Conservation (phyloP, 1,140 invertebrate species). For the Pogonomyrmex californicus region DNA sequence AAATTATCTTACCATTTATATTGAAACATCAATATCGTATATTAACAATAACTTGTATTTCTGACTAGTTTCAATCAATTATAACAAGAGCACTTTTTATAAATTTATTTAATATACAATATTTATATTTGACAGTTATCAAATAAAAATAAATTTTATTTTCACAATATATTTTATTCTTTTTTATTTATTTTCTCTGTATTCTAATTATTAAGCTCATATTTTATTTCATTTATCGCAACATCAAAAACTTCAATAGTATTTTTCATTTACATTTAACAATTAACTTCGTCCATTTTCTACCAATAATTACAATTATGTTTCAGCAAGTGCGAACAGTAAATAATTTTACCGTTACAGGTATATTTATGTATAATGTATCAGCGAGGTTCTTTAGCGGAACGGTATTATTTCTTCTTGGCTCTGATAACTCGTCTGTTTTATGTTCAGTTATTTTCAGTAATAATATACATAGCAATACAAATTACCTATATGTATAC, state of each 20-base stretch:
- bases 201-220: constrained; percentile 14
- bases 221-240: not conserved
- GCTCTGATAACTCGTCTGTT: constrained; percentile 1
- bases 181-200: not conserved
- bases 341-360: not conserved
- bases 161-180: not conserved
- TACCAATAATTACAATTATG: not conserved
- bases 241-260: not conserved
- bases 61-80: constrained; percentile 8
- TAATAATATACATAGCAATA: not conserved
- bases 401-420: constrained; percentile 12
- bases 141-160: constrained; percentile 7
- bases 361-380: not conserved
- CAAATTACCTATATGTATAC: not conserved
- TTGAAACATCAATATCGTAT: not conserved
- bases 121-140: not conserved
- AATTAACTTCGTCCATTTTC: not conserved
- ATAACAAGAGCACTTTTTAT: not conserved
- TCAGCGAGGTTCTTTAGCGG: not conserved
- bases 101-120: constrained; percentile 7
- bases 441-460: constrained; percentile 49
- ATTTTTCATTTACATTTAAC: not conserved
- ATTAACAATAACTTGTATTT: constrained; percentile 20
- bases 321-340: not conserved
- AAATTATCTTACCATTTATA: not conserved